These are phyloP conservation scores for Passer montanus DNA, from an alignment of 2,113 vertebrate species.

Conservation along the genomic window DNA sequence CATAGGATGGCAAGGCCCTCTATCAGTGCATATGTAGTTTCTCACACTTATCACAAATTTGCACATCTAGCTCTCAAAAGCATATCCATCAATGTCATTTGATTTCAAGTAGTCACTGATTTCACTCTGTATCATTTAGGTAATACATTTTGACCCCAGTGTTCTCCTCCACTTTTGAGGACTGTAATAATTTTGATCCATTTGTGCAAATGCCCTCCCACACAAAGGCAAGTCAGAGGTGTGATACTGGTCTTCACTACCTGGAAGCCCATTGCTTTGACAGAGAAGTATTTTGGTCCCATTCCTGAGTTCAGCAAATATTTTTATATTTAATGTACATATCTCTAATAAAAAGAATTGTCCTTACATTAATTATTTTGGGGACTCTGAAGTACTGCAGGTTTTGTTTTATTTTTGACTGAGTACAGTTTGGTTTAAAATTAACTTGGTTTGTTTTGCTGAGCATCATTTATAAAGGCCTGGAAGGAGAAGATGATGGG, in stretches of 20 bases:
- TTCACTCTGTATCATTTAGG: not conserved
- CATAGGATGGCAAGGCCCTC: not conserved
- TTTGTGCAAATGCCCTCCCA: not conserved
- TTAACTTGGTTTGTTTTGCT: not conserved
- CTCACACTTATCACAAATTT: not conserved
- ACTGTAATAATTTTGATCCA: not conserved
- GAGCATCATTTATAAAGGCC: not conserved
- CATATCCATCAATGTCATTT: not conserved
- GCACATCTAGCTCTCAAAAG: not conserved
- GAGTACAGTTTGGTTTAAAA: not conserved
- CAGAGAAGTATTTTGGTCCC: not conserved
- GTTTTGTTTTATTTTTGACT: not conserved
- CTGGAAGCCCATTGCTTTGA: not conserved
- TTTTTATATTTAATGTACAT: not conserved
- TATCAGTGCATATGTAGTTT: not conserved
- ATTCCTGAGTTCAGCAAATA: not conserved
- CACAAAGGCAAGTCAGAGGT: not conserved
- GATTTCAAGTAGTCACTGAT: not conserved
- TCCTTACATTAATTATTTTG: fast-evolving
- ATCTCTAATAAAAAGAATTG: not conserved
- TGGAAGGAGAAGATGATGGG: not conserved
- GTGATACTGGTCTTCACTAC: not conserved
- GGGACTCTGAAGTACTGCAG: not conserved
- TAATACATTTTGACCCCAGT: not conserved
- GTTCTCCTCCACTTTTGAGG: not conserved